phyloP scores from a whole-genome alignment of 2,797 vertebrate genomes.

The Allobates femoralis region DNA sequence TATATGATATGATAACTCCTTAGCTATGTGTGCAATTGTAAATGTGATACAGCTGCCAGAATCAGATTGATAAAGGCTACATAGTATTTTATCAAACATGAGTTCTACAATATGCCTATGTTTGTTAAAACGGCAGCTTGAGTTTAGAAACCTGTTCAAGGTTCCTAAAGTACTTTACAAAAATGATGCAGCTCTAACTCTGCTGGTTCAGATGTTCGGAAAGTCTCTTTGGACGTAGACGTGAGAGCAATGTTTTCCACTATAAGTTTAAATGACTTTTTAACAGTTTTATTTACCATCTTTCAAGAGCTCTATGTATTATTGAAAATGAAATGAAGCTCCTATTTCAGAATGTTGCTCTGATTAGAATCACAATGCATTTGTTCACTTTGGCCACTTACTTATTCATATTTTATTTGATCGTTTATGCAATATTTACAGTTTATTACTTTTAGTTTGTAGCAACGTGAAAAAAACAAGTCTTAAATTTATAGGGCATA shows the following conservation, averaged over 20 bases:
- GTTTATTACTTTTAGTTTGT: neutral
- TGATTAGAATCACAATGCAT: neutral
- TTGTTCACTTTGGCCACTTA: neutral
- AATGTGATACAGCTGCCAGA: neutral
- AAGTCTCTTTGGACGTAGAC: neutral
- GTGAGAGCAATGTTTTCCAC: neutral
- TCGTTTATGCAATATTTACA: neutral
- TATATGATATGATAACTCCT: no score
- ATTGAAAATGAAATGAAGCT: neutral
- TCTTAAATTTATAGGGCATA: no score
- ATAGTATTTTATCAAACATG: neutral
- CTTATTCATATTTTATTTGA: neutral
- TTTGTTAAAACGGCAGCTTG: neutral
- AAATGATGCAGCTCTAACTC: neutral
- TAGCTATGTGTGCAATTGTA: neutral
- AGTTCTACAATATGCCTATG: neutral
- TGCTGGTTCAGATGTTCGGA: neutral
- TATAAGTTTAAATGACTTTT: neutral
- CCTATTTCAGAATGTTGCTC: neutral
- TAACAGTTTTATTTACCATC: slow-evolving; percentile 10
- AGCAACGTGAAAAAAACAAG: neutral
- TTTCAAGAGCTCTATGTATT: neutral
- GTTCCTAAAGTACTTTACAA: neutral
- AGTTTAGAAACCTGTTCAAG: neutral
- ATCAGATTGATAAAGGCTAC: neutral